Evolutionary conservation across 2,888 invertebrate genomes (phyloP).

Genomic region (Drosophila macrospina): DNA sequence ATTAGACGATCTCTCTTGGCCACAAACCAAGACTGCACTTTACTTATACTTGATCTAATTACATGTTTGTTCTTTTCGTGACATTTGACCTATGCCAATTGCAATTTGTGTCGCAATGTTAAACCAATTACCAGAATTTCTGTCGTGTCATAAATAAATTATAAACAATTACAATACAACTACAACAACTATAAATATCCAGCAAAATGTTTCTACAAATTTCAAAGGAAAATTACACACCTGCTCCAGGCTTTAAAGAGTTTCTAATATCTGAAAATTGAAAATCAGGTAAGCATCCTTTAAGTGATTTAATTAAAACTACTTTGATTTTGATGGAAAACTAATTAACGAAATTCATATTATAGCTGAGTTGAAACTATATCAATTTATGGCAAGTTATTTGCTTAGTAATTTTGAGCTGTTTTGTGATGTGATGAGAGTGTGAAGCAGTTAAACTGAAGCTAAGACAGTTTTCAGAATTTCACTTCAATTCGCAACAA

Average conservation of each 20-base stretch:
- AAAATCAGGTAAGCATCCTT: conserved; percentile 51
- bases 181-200: conserved; percentile 13
- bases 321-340: conserved; percentile 1
- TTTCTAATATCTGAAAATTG: conserved; percentile 20
- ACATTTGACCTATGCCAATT: conserved; percentile 21
- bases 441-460: too few relatives aligned
- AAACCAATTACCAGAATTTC: conserved; percentile 49
- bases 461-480: too few relatives aligned
- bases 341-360: neutral
- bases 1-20: conserved; percentile 22
- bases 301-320: neutral
- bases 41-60: conserved; percentile 26
- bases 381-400: neutral
- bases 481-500: too few relatives aligned
- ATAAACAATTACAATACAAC: conserved; percentile 51
- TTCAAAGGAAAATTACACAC: conserved; percentile 29
- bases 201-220: conserved; percentile 41
- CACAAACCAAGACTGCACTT: conserved; percentile 14
- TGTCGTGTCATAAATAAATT: conserved; percentile 52
- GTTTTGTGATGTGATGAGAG: neutral
- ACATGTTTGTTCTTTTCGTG: conserved; percentile 4
- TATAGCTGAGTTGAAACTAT: neutral
- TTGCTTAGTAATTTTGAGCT: neutral
- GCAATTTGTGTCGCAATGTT: conserved; percentile 13
- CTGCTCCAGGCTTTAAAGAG: conserved; percentile 23